Conservation (phyloP, 2,797 vertebrate species). For the Gymnodraco acuticeps region DNA sequence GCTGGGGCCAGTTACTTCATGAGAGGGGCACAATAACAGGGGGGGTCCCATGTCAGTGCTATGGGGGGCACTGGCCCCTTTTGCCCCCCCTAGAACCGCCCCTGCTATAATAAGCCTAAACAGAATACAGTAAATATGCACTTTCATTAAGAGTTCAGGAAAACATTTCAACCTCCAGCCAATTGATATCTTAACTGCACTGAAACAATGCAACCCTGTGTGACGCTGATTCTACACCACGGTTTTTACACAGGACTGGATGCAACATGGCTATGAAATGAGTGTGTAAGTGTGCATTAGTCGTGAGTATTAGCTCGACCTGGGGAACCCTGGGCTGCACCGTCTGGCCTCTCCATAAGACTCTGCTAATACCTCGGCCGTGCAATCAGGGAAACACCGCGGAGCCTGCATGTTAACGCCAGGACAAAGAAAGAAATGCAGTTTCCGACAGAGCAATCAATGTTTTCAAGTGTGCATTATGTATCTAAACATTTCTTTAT, state of each 20-base stretch:
- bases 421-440: background rate
- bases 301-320: conserved; percentile 61
- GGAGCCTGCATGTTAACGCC: conserved; percentile 31
- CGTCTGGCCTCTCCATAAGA: conserved; percentile 70
- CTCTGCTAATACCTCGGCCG: conserved; percentile 62
- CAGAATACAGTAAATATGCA: background rate
- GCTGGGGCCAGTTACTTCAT: no score
- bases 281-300: conserved; percentile 57
- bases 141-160: conserved; percentile 7
- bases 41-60: no score
- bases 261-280: conserved; percentile 46
- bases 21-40: no score
- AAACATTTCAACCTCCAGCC: conserved; percentile 19
- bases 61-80: no score
- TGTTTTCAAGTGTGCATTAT: conserved; percentile 19
- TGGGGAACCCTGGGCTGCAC: conserved; percentile 61
- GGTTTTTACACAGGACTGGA: conserved; percentile 26
- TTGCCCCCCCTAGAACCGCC: no score
- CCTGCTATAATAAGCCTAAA: background rate
- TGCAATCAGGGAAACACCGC: conserved; percentile 44
- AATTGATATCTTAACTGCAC: conserved; percentile 30
- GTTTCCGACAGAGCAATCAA: conserved; percentile 1
- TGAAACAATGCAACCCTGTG: conserved; percentile 20
- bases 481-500: background rate
- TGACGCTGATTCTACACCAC: conserved; percentile 25